These are phyloP conservation scores for Carapus acus DNA, from an alignment of 2,797 vertebrate species.

Conservation along the genomic window DNA sequence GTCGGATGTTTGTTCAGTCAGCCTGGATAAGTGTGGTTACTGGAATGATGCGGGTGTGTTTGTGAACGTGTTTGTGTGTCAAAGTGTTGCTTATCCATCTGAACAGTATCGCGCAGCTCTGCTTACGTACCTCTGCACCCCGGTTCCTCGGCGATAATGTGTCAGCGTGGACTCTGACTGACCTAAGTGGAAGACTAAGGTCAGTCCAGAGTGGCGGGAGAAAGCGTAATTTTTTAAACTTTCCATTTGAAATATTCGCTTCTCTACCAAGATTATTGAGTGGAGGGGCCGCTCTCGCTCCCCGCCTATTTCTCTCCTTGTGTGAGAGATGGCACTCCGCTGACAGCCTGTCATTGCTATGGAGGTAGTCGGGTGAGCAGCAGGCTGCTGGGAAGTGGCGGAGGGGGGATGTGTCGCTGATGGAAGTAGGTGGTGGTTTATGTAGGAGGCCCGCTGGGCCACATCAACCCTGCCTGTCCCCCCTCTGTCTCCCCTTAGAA, in stretches of 20 bases:
- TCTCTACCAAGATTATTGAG: slow-evolving; percentile 46
- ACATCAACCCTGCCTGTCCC: slow-evolving; percentile 56
- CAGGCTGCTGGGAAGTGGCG: slow-evolving; percentile 39
- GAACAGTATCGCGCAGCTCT: slow-evolving; percentile 26
- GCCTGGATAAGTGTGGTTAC: slow-evolving; percentile 16
- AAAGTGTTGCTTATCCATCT: slow-evolving; percentile 27
- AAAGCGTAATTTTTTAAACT: slow-evolving; percentile 27
- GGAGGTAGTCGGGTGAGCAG: slow-evolving; percentile 38
- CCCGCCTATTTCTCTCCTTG: slow-evolving; percentile 16
- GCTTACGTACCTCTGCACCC: slow-evolving; percentile 17
- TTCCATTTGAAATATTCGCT: slow-evolving; percentile 38
- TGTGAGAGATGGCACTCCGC: slow-evolving; percentile 20
- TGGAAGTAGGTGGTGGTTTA: slow-evolving; percentile 64
- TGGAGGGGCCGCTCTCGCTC: slow-evolving; percentile 33
- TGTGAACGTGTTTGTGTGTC: slow-evolving; percentile 10
- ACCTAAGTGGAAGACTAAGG: slow-evolving; percentile 36
- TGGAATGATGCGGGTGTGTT: slow-evolving; percentile 24
- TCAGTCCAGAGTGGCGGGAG: too few relatives aligned
- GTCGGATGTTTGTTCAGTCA: slow-evolving; percentile 21
- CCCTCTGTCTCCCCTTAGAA: slow-evolving; percentile 41
- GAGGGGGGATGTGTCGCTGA: slow-evolving; percentile 44
- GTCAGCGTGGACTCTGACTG: slow-evolving; percentile 48
- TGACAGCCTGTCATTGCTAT: slow-evolving; percentile 49
- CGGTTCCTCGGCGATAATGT: slow-evolving; percentile 42
- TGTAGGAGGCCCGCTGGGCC: slow-evolving; percentile 62